Conservation (phyloP, 2,888 invertebrate genomes). For the Ametastegia equiseti region DNA sequence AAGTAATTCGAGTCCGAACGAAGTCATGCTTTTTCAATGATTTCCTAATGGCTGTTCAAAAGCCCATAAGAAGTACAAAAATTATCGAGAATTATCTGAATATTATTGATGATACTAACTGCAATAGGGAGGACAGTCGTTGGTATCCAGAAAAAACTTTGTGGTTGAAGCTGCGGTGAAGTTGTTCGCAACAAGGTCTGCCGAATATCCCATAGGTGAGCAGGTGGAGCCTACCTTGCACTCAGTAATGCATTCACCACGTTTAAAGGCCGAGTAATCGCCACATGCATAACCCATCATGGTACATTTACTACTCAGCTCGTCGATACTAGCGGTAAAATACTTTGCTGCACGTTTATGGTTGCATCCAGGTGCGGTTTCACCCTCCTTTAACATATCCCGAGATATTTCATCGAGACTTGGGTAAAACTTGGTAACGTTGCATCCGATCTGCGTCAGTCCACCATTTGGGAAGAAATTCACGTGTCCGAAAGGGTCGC, state of each 20-base stretch:
- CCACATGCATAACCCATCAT: constrained; percentile 72
- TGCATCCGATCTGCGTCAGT: constrained; percentile 72
- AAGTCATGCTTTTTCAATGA: too few relatives aligned
- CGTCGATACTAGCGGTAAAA: constrained; percentile 68
- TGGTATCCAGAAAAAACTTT: constrained; percentile 70
- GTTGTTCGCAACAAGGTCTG: constrained; percentile 60
- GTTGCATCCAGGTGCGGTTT: constrained; percentile 73
- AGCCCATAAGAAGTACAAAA: too few relatives aligned
- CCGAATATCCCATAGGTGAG: constrained; percentile 67
- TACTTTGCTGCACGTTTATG: constrained; percentile 75
- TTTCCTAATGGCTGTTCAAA: too few relatives aligned
- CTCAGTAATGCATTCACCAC: constrained; percentile 58
- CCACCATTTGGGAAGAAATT: constrained; percentile 75
- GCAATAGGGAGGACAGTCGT: constrained; percentile 68
- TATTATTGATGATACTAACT: constrained; percentile 65
- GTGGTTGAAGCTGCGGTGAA: constrained; percentile 53
- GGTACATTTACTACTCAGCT: constrained; percentile 65
- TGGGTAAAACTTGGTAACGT: constrained; percentile 61
- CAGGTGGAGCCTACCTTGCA: constrained; percentile 61
- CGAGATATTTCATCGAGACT: constrained; percentile 65
- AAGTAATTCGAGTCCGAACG: too few relatives aligned
- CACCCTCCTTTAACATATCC: constrained; percentile 66
- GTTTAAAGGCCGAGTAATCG: constrained; percentile 65
- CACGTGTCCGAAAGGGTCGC: constrained; percentile 70
- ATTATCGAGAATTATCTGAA: too few relatives aligned